Evolutionary conservation across 2,797 vertebrate species (phyloP), one percentile per base, ranked within the genome.

Genomic region (Heteromormyrus szaboi): DNA sequence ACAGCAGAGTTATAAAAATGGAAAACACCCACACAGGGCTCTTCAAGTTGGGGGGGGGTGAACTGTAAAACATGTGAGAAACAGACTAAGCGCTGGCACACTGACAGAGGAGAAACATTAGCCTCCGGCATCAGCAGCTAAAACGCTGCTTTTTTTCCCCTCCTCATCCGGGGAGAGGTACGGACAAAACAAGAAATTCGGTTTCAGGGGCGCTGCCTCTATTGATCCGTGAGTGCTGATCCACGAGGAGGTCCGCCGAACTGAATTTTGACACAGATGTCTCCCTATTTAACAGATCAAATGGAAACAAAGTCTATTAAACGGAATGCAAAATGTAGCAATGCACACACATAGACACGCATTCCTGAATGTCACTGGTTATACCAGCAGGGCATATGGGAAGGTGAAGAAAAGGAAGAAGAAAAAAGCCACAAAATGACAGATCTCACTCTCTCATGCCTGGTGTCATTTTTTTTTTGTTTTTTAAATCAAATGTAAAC

Each of bases 11-110:
- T 92, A 91, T 92, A 91, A 91, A 92, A 92, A 92, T 92, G 91
- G 91, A 93, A 92, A 87, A 91, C 92, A 92, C 91, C 92, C 91
- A 92, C 92, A 92, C 92, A 92, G 89, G 91, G 87, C 90, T 89
- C 89, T 91, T 88, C 90, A 89, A 91, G 91, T n/a, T 33, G 11
- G 89, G 89, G 4, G 50, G 68, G 68, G 90, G 85, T 88, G 90
- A 91, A 88, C 90, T 62, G 90, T 90, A 90, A 92, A 92, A 90
- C 84, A 91, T 76, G 88, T 90, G 91, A 93, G 90, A 92, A 92
- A 91, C 90, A 92, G 62, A 88, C 90, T 90, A 88, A 89, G 90
- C 33, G 89, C 92, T 91, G 90, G 92, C 90, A 90, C 87, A 88
- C 76, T 91, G 89, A 37, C 51, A 54, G 37, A 81, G 53, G 81